phyloP scores from a whole-genome alignment of 2,888 invertebrate species.

The Acanthosepion lycidas region DNA sequence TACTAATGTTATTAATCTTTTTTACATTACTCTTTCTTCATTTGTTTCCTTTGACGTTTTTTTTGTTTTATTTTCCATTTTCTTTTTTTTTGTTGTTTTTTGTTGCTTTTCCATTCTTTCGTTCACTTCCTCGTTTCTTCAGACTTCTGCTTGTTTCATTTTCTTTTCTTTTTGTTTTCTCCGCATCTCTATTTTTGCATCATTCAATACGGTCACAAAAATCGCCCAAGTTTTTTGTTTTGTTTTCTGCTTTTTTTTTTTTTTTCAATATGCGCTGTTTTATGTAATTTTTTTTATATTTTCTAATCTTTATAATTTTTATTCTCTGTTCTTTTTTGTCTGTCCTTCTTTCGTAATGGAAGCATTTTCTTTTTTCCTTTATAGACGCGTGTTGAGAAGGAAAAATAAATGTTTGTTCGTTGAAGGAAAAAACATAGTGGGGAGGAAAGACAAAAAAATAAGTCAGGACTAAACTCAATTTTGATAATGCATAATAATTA shows the following conservation, averaged over 20 bases:
- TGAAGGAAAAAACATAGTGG: neutral
- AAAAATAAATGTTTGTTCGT: neutral
- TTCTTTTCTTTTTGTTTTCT: neutral
- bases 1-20: neutral
- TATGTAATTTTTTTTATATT: neutral
- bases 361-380: neutral
- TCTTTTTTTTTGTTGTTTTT: neutral
- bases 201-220: neutral
- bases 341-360: neutral
- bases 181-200: neutral
- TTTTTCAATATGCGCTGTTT: neutral
- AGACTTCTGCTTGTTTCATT: neutral
- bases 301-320: neutral
- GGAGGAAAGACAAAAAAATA: neutral
- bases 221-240: neutral
- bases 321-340: neutral
- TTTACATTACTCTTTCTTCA: neutral
- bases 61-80: neutral
- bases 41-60: neutral
- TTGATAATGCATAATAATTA: conserved; percentile 13
- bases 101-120: neutral
- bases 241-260: neutral
- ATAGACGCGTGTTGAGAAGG: neutral
- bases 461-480: neutral
- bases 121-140: neutral